Conservation (phyloP, 1,140 invertebrate species). For the Hypsibius dujardini region DNA sequence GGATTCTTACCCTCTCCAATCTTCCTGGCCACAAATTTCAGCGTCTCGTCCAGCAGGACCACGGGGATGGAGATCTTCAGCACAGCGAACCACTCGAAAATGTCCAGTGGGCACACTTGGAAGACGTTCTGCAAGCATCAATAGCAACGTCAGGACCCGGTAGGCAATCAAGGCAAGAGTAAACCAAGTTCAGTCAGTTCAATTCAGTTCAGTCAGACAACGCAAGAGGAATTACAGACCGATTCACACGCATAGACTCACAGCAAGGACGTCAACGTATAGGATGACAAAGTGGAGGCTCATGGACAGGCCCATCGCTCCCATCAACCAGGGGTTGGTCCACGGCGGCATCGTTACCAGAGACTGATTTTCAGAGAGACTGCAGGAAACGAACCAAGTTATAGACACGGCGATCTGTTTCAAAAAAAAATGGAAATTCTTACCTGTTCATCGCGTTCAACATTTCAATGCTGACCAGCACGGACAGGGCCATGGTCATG, state of each 20-base stretch:
- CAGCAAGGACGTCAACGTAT: constrained; percentile 91
- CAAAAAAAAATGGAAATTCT: constrained; percentile 22
- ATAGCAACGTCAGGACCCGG: not conserved
- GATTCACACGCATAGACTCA: constrained; percentile 53
- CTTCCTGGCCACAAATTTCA: constrained; percentile 97
- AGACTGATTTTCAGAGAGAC: constrained; percentile 98
- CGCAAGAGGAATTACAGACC: no score
- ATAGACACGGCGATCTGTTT: constrained; percentile 17
- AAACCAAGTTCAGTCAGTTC: no score
- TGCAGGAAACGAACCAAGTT: constrained; percentile 33
- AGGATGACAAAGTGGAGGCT: constrained; percentile 98
- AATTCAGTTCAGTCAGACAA: no score
- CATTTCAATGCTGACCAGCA: constrained; percentile 99
- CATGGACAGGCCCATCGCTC: constrained; percentile 94
- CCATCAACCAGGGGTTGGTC: constrained; percentile 90
- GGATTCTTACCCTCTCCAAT: constrained; percentile 74
- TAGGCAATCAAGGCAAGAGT: no score
- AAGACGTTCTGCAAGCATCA: constrained; percentile 70
- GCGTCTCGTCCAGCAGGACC: constrained; percentile 91
- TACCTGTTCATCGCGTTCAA: constrained; percentile 98
- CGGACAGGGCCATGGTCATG: constrained; percentile 99
- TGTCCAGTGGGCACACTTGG: constrained; percentile 86
- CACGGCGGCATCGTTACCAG: constrained; percentile 94
- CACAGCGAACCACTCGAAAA: constrained; percentile 92
- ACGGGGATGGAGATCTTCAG: constrained; percentile 99